phyloP scores from a whole-genome alignment of 2,113 vertebrate species.

The Etia nguti region DNA sequence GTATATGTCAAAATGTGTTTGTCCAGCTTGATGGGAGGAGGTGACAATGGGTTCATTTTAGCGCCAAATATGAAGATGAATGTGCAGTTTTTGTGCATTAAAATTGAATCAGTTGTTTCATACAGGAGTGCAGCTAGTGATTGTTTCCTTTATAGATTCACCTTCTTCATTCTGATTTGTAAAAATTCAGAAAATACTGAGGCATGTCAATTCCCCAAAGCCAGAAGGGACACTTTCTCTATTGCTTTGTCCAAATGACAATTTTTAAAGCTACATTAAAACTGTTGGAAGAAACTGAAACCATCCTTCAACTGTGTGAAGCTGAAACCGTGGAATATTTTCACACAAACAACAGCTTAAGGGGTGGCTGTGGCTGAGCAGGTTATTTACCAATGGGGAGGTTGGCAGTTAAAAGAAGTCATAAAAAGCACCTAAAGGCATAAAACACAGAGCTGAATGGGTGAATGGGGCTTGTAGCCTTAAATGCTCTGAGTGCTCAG shows the following conservation, averaged over 20 bases:
- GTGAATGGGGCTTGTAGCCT: neutral
- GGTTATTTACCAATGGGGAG: neutral
- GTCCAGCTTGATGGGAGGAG: neutral
- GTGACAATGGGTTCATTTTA: neutral
- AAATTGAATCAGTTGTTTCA: fast-evolving
- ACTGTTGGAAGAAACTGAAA: neutral
- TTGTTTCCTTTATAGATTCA: neutral
- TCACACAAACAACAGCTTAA: neutral
- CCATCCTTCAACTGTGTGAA: neutral
- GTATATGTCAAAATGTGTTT: neutral
- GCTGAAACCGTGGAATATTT: neutral
- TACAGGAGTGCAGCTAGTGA: neutral
- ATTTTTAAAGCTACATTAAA: neutral
- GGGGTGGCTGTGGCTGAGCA: neutral
- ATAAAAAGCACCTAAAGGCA: neutral
- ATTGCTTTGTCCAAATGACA: neutral
- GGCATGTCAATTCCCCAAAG: neutral
- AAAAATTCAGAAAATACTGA: neutral
- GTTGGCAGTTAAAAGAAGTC: neutral
- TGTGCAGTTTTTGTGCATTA: neutral
- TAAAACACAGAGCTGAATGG: neutral
- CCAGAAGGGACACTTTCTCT: neutral
- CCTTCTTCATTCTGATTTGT: neutral
- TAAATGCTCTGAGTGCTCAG: neutral
- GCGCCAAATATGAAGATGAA: fast-evolving